phyloP scores from a whole-genome alignment of 2,888 invertebrate species.

The Diarsia mendica region DNA sequence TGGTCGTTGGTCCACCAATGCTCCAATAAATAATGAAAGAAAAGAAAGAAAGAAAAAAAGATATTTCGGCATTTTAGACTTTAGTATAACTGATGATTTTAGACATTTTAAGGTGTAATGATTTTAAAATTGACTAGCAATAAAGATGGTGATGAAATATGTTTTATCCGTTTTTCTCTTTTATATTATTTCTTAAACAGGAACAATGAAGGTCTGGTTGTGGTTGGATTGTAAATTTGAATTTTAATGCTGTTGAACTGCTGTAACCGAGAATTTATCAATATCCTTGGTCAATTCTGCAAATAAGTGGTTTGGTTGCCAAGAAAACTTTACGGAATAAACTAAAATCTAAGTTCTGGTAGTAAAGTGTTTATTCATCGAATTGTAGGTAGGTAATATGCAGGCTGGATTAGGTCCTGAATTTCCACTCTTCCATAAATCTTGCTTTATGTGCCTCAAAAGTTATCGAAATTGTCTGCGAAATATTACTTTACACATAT shows the following conservation, averaged over 20 bases:
- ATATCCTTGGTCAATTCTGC: constrained; percentile 32
- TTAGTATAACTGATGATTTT: no score
- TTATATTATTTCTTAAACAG: neutral
- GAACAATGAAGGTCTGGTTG: constrained; percentile 15
- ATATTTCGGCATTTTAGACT: no score
- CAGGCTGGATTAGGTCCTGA: neutral
- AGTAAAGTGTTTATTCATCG: neutral
- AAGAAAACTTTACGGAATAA: constrained; percentile 9
- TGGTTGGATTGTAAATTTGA: constrained; percentile 6
- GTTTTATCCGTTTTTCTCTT: neutral
- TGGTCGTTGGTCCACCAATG: neutral
- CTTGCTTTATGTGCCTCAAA: neutral
- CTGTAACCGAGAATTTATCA: constrained; percentile 33
- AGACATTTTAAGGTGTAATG: neutral
- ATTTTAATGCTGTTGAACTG: constrained; percentile 9
- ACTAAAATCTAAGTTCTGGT: neutral
- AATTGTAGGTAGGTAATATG: neutral
- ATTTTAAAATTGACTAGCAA: neutral
- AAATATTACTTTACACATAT: neutral
- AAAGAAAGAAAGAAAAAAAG: no score
- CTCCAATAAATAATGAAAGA: no score
- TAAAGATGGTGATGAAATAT: neutral
- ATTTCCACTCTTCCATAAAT: neutral
- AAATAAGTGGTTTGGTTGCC: constrained; percentile 1
- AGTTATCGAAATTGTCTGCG: neutral